Base-by-base conservation (phyloP, 1,140 invertebrate species). In the Bicyclus anynana region DNA sequence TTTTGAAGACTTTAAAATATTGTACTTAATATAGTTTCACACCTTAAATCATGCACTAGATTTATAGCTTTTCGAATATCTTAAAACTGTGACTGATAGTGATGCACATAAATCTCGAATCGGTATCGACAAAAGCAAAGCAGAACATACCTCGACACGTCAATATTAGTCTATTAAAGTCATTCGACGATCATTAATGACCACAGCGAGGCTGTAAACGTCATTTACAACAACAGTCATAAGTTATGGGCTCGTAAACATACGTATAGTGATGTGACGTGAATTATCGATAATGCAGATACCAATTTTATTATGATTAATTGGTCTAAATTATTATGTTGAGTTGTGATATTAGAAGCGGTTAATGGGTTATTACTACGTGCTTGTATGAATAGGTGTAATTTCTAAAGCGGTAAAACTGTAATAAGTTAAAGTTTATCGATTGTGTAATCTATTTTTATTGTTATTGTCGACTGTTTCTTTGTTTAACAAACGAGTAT, bases 221-320 rank as follows among this genome's bases (percentile, higher is more conserved):
- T 80, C 78, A 51, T 53, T 63, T 57, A 54, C 26, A 65, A 74
- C 77, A 77, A 70, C 71, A 49, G 52, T 54, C 55, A 72, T 82
- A 79, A 84, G 58, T 81, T 82, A 82, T 75, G 57, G 63, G 55
- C 54, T 70, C 69, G 68, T 82, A 74, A 76, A 69, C 67, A 77
- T 69, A 58, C 63, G 72, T 71, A 68, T 64, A 73, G 68, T 62
- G 76, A 70, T 66, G 69, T 37, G 53, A 52, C 60, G 46, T 52
- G 27, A 53, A 13, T 46, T 74, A 73, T 78, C 77, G 80, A 78
- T 77, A 65, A 51, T 49, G 13, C 35, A 17, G 13, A 49, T 50
- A 53, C n/a, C 23, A 37, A 51, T 64, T 57, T 53, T 23, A 47
- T 52, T 50, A 53, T 33, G 52, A 50, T 54, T 48, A 46, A 54